A percentile compares a stretch with the other conserved stretches of the same genome.
Conservation (phyloP, 2,113 vertebrate genomes). For the Chionomys nivalis region DNA sequence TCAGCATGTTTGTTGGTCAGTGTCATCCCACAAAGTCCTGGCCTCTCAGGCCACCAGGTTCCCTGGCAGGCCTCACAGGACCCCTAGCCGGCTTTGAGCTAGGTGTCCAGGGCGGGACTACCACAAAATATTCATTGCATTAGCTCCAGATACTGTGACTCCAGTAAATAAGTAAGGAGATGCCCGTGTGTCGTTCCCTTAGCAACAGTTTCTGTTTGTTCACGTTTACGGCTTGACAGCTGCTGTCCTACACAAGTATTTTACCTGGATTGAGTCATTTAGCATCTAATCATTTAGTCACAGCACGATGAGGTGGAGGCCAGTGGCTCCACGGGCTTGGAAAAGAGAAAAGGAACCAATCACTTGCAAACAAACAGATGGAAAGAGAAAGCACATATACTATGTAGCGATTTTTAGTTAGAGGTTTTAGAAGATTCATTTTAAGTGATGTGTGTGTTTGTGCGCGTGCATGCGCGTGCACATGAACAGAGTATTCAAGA, state of each 20-base stretch:
- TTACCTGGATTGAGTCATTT: background rate
- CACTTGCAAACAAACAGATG: background rate
- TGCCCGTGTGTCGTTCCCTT: rapidly evolving
- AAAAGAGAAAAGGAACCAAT: background rate
- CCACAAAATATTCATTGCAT: rapidly evolving
- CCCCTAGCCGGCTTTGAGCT: background rate
- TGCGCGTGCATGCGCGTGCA: background rate
- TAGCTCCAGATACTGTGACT: background rate
- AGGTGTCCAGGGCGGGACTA: too few relatives aligned
- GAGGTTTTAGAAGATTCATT: background rate
- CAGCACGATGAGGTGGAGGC: rapidly evolving
- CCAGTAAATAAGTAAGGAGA: rapidly evolving
- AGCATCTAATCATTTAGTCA: background rate
- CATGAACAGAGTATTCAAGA: background rate
- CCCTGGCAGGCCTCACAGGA: background rate
- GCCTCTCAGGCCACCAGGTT: background rate
- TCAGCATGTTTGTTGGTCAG: background rate
- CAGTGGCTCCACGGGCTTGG: background rate
- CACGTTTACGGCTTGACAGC: too few relatives aligned
- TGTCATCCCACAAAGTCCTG: background rate
- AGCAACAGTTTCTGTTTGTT: background rate
- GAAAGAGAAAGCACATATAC: background rate
- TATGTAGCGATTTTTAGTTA: background rate
- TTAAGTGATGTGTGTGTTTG: background rate
- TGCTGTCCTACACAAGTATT: background rate